A percentile compares a stretch with the other conserved stretches of the same genome.
phyloP scores from a whole-genome alignment of 1,140 invertebrate genomes.

The Tetragonula clypearis region DNA sequence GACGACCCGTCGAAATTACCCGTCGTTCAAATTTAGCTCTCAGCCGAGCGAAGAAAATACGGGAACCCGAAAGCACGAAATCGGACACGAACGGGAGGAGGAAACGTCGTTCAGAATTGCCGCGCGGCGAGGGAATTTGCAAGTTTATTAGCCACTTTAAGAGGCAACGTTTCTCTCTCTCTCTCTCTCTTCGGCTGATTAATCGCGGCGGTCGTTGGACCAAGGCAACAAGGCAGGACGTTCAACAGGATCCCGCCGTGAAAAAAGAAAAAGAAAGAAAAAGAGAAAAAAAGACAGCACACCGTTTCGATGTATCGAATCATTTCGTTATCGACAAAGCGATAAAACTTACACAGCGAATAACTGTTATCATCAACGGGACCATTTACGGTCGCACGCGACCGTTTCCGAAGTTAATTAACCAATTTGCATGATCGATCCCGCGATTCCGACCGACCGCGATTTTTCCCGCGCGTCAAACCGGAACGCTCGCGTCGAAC shows the following conservation, averaged over 20 bases:
- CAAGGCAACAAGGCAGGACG: not conserved
- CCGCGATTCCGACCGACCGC: not conserved
- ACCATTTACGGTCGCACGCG: constrained; percentile 25
- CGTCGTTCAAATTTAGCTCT: not conserved
- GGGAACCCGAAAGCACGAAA: not conserved
- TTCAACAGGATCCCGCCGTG: constrained; percentile 11
- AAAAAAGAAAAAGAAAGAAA: not conserved
- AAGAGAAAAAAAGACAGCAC: too few relatives aligned
- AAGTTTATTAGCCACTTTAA: constrained; percentile 4
- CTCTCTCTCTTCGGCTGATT: not conserved
- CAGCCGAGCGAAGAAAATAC: not conserved
- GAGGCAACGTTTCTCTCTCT: not conserved
- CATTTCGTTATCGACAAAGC: constrained; percentile 25
- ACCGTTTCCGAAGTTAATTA: constrained; percentile 32
- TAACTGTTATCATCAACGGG: constrained; percentile 30
- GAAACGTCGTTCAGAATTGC: not conserved
- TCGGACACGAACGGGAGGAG: not conserved
- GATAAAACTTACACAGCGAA: constrained; percentile 32
- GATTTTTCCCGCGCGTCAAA: constrained; percentile 25
- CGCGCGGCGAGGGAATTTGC: not conserved
- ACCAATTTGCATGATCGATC: constrained; percentile 44
- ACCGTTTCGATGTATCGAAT: constrained; percentile 11
- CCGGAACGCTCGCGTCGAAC: not conserved
- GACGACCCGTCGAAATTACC: not conserved
- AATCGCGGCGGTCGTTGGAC: not conserved